Evolutionary conservation across 2,888 invertebrate species (phyloP).

Genomic region (Empis livida): DNA sequence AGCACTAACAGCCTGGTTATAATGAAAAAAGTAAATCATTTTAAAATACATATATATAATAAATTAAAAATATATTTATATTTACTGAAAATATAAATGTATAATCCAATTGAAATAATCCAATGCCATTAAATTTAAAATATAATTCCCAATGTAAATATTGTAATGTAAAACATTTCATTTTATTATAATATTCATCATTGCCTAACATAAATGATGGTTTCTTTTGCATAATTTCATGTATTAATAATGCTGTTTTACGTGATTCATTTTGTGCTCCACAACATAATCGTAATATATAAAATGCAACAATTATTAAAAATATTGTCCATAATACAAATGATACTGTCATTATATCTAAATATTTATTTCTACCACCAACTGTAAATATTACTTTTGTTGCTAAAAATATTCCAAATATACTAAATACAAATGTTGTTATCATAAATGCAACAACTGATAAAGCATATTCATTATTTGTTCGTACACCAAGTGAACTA

Average conservation of each 20-base stretch:
- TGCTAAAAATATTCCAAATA: constrained; percentile 32
- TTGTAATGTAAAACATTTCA: constrained; percentile 35
- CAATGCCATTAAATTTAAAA: constrained; percentile 34
- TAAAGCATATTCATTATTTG: constrained; percentile 27
- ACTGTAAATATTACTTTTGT: constrained; percentile 32
- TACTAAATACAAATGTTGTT: constrained; percentile 28
- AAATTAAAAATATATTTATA: not conserved
- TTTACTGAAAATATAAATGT: constrained; percentile 35
- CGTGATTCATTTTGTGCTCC: constrained; percentile 29
- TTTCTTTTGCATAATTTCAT: constrained; percentile 36
- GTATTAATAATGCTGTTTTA: constrained; percentile 33
- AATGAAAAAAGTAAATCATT: not conserved
- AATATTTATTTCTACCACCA: constrained; percentile 21
- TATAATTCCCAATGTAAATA: constrained; percentile 34
- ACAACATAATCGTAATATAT: constrained; percentile 28
- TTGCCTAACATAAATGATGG: constrained; percentile 34
- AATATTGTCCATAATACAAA: constrained; percentile 25
- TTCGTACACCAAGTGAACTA: constrained; percentile 25
- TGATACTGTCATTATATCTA: constrained; percentile 27
- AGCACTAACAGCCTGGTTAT: constrained; percentile 31
- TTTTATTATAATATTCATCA: constrained; percentile 34
- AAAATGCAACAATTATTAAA: constrained; percentile 22
- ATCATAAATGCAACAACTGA: constrained; percentile 33
- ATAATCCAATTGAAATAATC: constrained; percentile 33
- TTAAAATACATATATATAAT: not conserved